Evolutionary conservation across 1,140 invertebrate species (phyloP), one percentile per base, ranked within the genome.

Genomic region (Luehdorfia chinensis): DNA sequence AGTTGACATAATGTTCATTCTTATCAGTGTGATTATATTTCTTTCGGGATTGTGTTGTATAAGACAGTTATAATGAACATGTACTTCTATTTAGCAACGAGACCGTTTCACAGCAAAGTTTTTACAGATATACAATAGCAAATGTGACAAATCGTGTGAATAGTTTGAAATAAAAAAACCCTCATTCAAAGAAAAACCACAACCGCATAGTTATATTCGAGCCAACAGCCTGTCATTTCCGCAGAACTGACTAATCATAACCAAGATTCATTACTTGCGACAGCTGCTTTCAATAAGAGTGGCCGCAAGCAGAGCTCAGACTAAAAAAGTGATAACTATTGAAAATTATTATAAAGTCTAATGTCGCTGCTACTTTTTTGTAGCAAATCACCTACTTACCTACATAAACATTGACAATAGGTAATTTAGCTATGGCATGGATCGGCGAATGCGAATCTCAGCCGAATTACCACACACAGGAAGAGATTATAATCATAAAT

Each of bases 41-140:
- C 36, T 12, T 39, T 39, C 36, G n/a, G 19, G 36, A 39, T 39
- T 39, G 21, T 27, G 36, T 19, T 21, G 34, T 11, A 21, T 37
- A 25, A 23, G 19, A 12, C 18, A 25, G 1, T 13, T 2, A 19
- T 12, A 25, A 23, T 12, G 19, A 37, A 25, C 19, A 25, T 27
- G 12, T 9, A 39, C 12, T 14, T 8, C n/a, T n/a, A n/a, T n/a
- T n/a, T n/a, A n/a, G n/a, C n/a, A n/a, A n/a, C n/a, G n/a, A n/a
- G n/a, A n/a, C n/a, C n/a, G n/a, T 27, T 41, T 41, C 37, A 41
- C 37, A 43, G 14, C 39, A 23, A 28, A 43, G 12, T 28, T 43
- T 28, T 43, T 30, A 16, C 16, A n/a, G 9, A 2, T n/a, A 1
- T 4, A 34, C 32, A 34, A 34, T 34, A 1, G 4, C 8, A 12